phyloP scores from a whole-genome alignment of 2,888 invertebrate species.

The Drosophila niveifrons region DNA sequence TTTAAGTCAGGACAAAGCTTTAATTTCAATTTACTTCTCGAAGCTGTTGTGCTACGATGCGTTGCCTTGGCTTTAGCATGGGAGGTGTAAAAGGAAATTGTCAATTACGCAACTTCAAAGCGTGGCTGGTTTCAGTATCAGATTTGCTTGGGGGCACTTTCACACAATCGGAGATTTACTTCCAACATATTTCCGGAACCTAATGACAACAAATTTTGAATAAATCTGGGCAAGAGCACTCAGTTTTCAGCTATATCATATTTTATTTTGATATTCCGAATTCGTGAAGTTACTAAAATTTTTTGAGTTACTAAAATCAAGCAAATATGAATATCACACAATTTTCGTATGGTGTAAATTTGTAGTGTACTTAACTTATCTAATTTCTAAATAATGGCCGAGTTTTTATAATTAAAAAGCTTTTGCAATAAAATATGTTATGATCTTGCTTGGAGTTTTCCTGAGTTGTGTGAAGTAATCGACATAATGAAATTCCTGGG shows the following conservation, averaged over 20 bases:
- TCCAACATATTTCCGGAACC: not conserved
- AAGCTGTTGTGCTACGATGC: not conserved
- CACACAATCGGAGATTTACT: slow-evolving; percentile 7
- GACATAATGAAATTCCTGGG: not conserved
- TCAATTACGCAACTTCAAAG: slow-evolving; percentile 36
- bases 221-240: not conserved
- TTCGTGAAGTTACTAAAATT: not conserved
- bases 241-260: not conserved
- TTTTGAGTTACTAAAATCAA: too few relatives aligned
- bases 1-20: slow-evolving; percentile 21
- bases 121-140: slow-evolving; percentile 6
- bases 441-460: slow-evolving; percentile 92
- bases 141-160: slow-evolving; percentile 11
- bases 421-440: too few relatives aligned
- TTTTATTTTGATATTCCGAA: not conserved
- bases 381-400: not conserved
- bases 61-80: slow-evolving; percentile 5
- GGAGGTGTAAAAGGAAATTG: slow-evolving; percentile 33
- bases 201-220: not conserved
- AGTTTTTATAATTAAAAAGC: not conserved
- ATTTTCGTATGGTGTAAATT: not conserved
- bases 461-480: slow-evolving; percentile 63
- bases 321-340: not conserved
- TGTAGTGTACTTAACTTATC: not conserved
- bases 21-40: slow-evolving; percentile 20